Evolutionary conservation across 2,888 invertebrate species (phyloP).

Genomic region (Ophioninae sp.): DNA sequence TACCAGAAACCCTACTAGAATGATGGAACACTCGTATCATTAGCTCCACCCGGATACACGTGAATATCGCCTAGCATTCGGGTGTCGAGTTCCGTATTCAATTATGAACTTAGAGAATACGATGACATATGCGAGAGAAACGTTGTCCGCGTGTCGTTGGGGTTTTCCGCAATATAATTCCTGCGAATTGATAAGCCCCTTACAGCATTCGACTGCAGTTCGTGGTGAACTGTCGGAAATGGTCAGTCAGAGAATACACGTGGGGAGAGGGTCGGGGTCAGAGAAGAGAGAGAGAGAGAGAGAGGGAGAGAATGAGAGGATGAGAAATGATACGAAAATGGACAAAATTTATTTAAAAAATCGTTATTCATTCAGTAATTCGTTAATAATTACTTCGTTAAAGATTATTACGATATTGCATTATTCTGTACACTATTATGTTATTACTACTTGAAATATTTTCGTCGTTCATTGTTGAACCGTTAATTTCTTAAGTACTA

Average conservation of each 20-base stretch:
- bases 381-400: too few species aligned
- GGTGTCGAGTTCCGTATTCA: background rate
- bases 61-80: background rate
- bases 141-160: constrained; percentile 5
- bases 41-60: background rate
- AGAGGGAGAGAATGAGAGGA: constrained; percentile 7
- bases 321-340: background rate
- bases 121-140: background rate
- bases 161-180: constrained; percentile 42
- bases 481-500: too few species aligned
- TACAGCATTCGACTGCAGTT: constrained; percentile 1
- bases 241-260: background rate
- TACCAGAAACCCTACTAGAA: constrained; percentile 42
- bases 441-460: too few species aligned
- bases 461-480: too few species aligned
- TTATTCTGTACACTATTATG: too few species aligned
- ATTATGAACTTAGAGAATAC: constrained; percentile 19
- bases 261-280: background rate
- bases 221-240: constrained; percentile 16
- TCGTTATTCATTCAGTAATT: too few species aligned
- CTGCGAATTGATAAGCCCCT: constrained; percentile 51
- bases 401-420: too few species aligned
- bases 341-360: too few species aligned
- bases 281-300: constrained; percentile 9
- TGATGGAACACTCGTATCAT: background rate